Percentiles rank a stretch among this genome's conserved stretches.
phyloP scores from a whole-genome alignment of 2,113 vertebrate species.

The Ceyx melanurus region DNA sequence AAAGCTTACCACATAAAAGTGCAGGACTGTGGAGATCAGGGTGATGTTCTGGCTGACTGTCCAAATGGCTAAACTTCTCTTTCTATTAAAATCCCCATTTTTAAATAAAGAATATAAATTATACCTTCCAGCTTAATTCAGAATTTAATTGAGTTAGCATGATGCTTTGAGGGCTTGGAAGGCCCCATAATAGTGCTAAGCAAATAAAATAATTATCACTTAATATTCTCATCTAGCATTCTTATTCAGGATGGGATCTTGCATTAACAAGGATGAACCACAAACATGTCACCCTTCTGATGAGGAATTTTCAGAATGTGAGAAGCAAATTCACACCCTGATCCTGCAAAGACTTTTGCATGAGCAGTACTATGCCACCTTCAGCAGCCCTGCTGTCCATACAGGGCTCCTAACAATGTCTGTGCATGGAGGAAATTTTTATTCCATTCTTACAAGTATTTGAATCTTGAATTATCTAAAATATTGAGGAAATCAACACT shows the following conservation, averaged over 20 bases:
- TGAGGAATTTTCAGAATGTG: neutral
- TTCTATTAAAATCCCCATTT: slow-evolving; percentile 24
- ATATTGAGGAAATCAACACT: neutral
- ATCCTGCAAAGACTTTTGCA: neutral
- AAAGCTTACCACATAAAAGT: neutral
- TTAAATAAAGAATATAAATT: slow-evolving; percentile 35
- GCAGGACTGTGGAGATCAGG: neutral
- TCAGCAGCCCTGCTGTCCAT: neutral
- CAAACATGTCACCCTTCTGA: neutral
- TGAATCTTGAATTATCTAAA: neutral
- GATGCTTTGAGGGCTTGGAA: neutral
- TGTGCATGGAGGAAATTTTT: neutral
- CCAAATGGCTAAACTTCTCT: slow-evolving; percentile 4
- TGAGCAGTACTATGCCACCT: neutral
- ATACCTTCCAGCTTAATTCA: slow-evolving; percentile 25
- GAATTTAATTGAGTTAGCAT: slow-evolving; percentile 20
- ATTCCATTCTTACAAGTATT: neutral
- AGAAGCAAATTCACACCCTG: neutral
- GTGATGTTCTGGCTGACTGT: slow-evolving; percentile 20
- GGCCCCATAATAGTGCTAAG: neutral
- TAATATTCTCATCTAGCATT: slow-evolving; percentile 36
- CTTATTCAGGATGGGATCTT: neutral
- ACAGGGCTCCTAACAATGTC: neutral
- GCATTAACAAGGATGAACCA: neutral
- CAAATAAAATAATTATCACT: slow-evolving; percentile 41